Base-by-base conservation (phyloP, 2,797 vertebrate species). In the Sebastes hubbsi region DNA sequence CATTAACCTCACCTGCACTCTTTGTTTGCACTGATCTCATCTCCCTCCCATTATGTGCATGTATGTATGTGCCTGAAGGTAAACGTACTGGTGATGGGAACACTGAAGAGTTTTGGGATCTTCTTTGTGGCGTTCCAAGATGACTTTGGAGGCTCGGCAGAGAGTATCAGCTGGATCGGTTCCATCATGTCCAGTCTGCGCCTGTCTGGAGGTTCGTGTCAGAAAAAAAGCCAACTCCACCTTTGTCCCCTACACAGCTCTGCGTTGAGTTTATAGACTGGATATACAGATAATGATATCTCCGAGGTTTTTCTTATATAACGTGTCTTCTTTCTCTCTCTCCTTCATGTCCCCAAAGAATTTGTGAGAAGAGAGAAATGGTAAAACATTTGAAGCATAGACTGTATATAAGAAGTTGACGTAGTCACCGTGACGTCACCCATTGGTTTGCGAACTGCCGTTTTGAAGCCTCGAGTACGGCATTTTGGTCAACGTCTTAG, bases 41-140 rank as follows among this genome's bases (percentile, higher is more conserved):
- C 42, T 49, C 8, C 18, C 54, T 55, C 11, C 29, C 4, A 8
- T 72, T 22, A 30, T 56, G 46, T 65, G 8, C 2, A n/a, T 78
- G 14, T 77, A 9, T 27, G 16, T 76, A 20, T 58, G 4, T 49
- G 10, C 34, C 13, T 34, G 7, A 94, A 99, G 98, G 97, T 99
- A 29, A 99, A 98, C 1, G 94, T 98, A n/a, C 90, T 98, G 0
- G 96, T 98, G 60, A 97, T 98, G 95, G 98, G 97, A 80, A 97
- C 93, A 63, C 89, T 96, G 75, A 99, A 99, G 93, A 97, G 93
- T 56, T 99, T 98, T 64, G 97, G 97, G 64, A 97, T 99, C 88
- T 99, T 98, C 94, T 99, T 98, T 1, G 96, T 99, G 92, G 96
- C 96, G 16, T 97, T 99, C 91, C 97, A 97, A 91, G 97, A 99